Evolutionary conservation across 2,113 vertebrate species (phyloP).

Genomic region (Notiomystis cincta): DNA sequence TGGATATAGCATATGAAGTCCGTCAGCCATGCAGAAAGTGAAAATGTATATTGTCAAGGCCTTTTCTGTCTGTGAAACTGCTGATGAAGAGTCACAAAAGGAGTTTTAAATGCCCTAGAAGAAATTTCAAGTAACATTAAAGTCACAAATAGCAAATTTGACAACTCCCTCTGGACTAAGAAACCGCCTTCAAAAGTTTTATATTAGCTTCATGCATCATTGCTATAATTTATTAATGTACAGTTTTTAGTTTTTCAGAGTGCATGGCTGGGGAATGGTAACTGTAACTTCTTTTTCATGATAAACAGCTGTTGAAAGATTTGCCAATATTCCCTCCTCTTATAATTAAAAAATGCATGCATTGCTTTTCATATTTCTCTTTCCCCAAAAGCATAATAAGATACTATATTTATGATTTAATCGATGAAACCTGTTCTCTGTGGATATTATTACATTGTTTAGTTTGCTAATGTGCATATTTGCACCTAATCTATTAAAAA

Average conservation of each 20-base stretch:
- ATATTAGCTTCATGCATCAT: slow-evolving; percentile 63
- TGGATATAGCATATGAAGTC: slow-evolving; percentile 64
- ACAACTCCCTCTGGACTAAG: slow-evolving; percentile 42
- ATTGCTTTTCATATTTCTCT: slow-evolving; percentile 40
- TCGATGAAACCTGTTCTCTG: slow-evolving; percentile 20
- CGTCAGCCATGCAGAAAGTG: slow-evolving; percentile 67
- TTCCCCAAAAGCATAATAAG: slow-evolving; percentile 39
- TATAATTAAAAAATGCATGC: slow-evolving; percentile 51
- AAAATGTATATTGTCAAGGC: slow-evolving; percentile 58
- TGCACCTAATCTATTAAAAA: slow-evolving; percentile 38
- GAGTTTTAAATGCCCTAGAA: slow-evolving; percentile 60
- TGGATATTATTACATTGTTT: slow-evolving; percentile 37
- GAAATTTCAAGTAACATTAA: slow-evolving; percentile 58
- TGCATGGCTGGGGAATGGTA: slow-evolving; percentile 37
- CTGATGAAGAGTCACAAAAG: slow-evolving; percentile 62
- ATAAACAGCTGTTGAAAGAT: slow-evolving; percentile 63
- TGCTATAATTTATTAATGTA: slow-evolving; percentile 67
- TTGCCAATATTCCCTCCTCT: slow-evolving; percentile 37
- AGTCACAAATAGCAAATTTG: slow-evolving; percentile 52
- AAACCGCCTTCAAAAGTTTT: slow-evolving; percentile 55
- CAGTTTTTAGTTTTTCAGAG: slow-evolving; percentile 43
- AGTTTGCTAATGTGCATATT: slow-evolving; percentile 53
- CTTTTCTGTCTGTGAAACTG: slow-evolving; percentile 50
- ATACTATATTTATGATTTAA: slow-evolving; percentile 35
- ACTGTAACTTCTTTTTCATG: slow-evolving; percentile 64